These are phyloP conservation scores for Onthophagus sagittarius DNA, from an alignment of 2,888 invertebrate genomes.

Conservation along the genomic window DNA sequence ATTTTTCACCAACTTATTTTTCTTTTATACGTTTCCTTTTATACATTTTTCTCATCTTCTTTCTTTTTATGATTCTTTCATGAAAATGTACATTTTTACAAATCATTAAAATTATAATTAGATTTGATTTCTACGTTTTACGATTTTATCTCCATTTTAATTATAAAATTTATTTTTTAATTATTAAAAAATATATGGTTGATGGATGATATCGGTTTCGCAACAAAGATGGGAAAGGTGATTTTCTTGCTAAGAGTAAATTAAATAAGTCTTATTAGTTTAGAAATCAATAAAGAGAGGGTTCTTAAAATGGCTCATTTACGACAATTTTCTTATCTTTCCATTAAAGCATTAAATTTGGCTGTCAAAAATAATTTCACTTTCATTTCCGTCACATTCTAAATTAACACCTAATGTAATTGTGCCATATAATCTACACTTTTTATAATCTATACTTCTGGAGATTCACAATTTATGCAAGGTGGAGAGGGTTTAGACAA, in stretches of 20 bases:
- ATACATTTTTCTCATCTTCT: neutral
- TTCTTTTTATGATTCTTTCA: neutral
- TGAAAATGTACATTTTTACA: neutral
- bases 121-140: too few species aligned
- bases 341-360: neutral
- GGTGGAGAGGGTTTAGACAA: too few species aligned
- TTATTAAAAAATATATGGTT: too few species aligned
- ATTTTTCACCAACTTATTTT: slow-evolving; percentile 8
- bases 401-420: neutral
- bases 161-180: too few species aligned
- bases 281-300: slow-evolving; percentile 14
- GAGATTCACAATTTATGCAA: neutral
- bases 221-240: slow-evolving; percentile 15
- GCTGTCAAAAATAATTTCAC: neutral
- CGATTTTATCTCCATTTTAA: too few species aligned
- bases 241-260: slow-evolving; percentile 11
- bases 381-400: neutral
- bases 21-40: neutral
- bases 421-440: neutral
- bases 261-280: slow-evolving; percentile 11
- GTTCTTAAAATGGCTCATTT: neutral
- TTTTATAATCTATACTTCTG: neutral
- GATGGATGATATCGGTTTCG: slow-evolving; percentile 22
- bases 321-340: neutral
- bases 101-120: neutral